Evolutionary conservation across 2,797 vertebrate genomes (phyloP), one percentile per base, ranked within the genome.

Genomic region (Sebastes kiyomatsui): DNA sequence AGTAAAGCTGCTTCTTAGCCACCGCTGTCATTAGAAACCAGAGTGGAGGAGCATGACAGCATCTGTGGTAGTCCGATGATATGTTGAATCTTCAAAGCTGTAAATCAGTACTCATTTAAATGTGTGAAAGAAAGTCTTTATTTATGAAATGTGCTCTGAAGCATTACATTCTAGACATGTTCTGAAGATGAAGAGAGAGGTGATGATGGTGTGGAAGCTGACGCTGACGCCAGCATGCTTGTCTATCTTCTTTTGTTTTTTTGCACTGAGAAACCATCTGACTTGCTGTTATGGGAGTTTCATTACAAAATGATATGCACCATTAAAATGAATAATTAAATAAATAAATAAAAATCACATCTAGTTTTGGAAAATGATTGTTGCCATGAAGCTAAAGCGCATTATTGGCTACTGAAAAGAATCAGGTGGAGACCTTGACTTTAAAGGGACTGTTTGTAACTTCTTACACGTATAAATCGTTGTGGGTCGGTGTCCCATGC

Each of bases 91-190:
- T 25, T 56, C 30, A 46, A 67, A 33, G 59, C 9, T 60, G 5
- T 20, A 59, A 87, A 79, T 65, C 49, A 76, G 18, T 28, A 81
- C 28, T 72, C 70, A 32, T 49, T 76, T 32, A 77, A 71, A 78
- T 59, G 73, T 82, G 65, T 79, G 71, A 81, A 88, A 88, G 60
- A 87, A 83, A 77, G 28, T 82, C 70, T 89, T 90, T 84, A 89
- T 90, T 92, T 85, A 81, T 79, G 69, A 90, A 86, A 87, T 81
- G 22, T 85, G 76, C 72, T 86, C 23, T 42, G 79, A 90, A 88
- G 87, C 70, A 79, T 90, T 87, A 92, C 89, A 93, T 92, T 93
- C 90, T 67, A 65, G 86, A 85, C 52, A 70, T 86, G 58, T 78
- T 81, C 59, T 72, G 62, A 75, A 75, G 80, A 86, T 75, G 72